These are phyloP conservation scores for Urosaurus nigricauda DNA, from an alignment of 2,797 vertebrate species.

Conservation along the genomic window DNA sequence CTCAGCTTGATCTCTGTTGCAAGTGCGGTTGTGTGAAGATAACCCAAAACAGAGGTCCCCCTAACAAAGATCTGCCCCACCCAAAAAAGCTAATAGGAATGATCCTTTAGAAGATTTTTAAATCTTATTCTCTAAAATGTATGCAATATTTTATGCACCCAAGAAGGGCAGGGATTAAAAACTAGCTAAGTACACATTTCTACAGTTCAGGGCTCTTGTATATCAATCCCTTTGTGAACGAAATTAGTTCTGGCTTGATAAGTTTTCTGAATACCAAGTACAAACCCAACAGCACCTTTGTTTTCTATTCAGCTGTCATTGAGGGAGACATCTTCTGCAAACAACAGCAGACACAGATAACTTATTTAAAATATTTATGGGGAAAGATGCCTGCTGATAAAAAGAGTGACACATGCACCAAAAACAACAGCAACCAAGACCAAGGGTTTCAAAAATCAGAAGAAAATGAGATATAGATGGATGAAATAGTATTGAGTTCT, in stretches of 20 bases:
- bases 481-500: not conserved
- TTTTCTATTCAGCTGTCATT: constrained; percentile 4
- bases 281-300: not conserved
- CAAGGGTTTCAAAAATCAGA: not conserved
- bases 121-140: constrained; percentile 11
- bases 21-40: not conserved
- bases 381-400: not conserved
- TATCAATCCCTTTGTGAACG: not conserved
- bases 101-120: not conserved
- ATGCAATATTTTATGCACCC: not conserved
- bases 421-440: not conserved
- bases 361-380: constrained; percentile 25
- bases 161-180: not conserved
- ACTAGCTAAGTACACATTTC: not conserved
- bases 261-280: constrained; percentile 34
- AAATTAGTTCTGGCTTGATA: constrained; percentile 1
- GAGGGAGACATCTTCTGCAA: constrained; percentile 6
- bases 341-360: constrained; percentile 20
- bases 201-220: not conserved
- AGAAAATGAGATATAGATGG: no score
- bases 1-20: not conserved
- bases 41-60: not conserved
- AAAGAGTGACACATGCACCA: not conserved
- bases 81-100: constrained; percentile 2
- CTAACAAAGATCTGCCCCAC: not conserved